phyloP scores from a whole-genome alignment of 2,113 vertebrate genomes.

The Crotalus tigris region DNA sequence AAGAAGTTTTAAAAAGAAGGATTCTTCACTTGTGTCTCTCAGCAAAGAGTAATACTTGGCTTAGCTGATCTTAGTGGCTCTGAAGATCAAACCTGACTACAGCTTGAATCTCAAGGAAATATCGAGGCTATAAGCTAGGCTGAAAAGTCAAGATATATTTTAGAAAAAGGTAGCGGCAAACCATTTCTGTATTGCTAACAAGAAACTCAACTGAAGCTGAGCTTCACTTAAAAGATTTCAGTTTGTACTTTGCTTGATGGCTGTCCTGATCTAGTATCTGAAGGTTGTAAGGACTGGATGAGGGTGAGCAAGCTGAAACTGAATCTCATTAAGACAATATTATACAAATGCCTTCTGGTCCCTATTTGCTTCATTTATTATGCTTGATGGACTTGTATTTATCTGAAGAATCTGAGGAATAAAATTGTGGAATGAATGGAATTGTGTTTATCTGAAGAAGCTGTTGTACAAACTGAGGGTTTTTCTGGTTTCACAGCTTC shows the following conservation, averaged over 20 bases:
- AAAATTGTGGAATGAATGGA: too few species aligned
- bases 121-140: neutral
- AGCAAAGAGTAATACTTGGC: neutral
- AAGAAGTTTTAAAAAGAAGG: neutral
- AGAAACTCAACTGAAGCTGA: neutral
- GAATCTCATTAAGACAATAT: neutral
- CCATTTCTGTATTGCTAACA: neutral
- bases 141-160: neutral
- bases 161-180: neutral
- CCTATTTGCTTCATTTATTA: neutral
- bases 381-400: neutral
- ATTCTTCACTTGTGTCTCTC: neutral
- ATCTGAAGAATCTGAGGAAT: neutral
- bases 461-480: neutral
- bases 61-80: neutral
- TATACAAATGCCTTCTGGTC: neutral
- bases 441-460: neutral
- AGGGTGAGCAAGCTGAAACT: neutral
- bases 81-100: neutral
- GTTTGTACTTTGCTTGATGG: neutral
- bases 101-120: neutral
- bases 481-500: neutral
- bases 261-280: neutral
- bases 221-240: neutral
- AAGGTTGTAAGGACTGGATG: neutral